These are phyloP conservation scores for Dasysyrphus tricinctus DNA, from an alignment of 2,888 invertebrate genomes.

Conservation along the genomic window DNA sequence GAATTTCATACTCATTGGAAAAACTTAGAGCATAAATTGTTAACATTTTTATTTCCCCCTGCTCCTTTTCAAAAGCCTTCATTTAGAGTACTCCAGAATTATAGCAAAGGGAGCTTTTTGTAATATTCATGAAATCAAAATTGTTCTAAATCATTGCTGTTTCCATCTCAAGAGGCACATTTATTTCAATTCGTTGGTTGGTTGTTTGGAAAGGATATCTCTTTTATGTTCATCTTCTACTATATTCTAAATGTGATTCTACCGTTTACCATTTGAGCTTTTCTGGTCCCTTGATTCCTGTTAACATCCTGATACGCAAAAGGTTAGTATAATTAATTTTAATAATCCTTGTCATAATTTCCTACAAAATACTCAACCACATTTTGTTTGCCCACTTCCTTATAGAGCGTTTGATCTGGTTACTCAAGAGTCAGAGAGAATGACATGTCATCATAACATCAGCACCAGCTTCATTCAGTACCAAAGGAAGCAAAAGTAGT, in stretches of 20 bases:
- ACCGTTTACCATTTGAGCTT: not conserved
- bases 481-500: slow-evolving; percentile 11
- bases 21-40: no score
- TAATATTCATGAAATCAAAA: slow-evolving; percentile 2
- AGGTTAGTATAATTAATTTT: slow-evolving; percentile 47
- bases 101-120: not conserved
- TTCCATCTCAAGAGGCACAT: not conserved
- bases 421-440: slow-evolving; percentile 6
- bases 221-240: not conserved
- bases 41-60: no score
- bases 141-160: not conserved
- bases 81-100: not conserved
- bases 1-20: no score
- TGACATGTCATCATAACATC: slow-evolving; percentile 36
- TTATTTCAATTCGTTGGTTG: slow-evolving; percentile 8
- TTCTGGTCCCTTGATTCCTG: not conserved
- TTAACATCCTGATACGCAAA: slow-evolving; percentile 55
- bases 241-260: not conserved
- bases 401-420: slow-evolving; percentile 19
- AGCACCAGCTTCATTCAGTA: slow-evolving; percentile 19
- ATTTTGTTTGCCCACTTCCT: slow-evolving; percentile 6
- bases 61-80: no score
- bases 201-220: no score
- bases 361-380: slow-evolving; percentile 24
- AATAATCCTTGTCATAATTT: slow-evolving; percentile 44